These are phyloP conservation scores for Sebastiscus tertius DNA, from an alignment of 2,797 vertebrate genomes.

Conservation along the genomic window DNA sequence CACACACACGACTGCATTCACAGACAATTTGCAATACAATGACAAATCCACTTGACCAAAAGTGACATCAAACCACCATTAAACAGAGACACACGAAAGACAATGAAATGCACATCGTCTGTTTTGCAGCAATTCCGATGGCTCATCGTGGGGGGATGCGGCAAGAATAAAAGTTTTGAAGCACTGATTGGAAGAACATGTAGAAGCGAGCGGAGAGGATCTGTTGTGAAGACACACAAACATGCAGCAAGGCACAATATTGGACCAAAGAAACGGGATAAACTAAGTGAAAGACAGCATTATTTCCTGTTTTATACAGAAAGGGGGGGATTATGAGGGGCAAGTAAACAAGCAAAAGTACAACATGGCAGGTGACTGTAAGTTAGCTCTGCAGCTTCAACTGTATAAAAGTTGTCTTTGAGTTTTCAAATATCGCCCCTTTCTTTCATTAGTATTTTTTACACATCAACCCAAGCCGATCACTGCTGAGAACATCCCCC, in stretches of 20 bases:
- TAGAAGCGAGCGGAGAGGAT: background rate
- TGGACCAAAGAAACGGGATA: background rate
- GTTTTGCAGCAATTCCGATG: background rate
- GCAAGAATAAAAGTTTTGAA: background rate
- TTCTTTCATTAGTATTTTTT: conserved; percentile 30
- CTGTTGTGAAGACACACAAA: background rate
- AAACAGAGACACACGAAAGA: background rate
- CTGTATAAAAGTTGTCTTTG: background rate
- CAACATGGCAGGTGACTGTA: background rate
- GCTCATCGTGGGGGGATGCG: background rate
- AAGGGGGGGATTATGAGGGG: background rate
- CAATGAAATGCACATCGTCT: conserved; percentile 2
- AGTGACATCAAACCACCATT: conserved; percentile 3
- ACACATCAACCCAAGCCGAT: conserved; percentile 16
- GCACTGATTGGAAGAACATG: conserved; percentile 15
- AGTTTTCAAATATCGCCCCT: background rate
- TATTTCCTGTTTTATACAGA: background rate
- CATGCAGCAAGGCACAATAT: background rate
- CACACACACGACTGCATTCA: conserved; percentile 6
- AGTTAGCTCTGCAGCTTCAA: background rate
- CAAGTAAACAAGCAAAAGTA: background rate
- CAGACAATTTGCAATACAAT: conserved; percentile 37
- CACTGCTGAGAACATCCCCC: background rate
- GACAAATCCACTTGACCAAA: conserved; percentile 25
- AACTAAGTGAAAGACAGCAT: background rate